These are phyloP conservation scores for Pediacus dermestoides DNA, from an alignment of 2,888 invertebrate species.

Conservation along the genomic window DNA sequence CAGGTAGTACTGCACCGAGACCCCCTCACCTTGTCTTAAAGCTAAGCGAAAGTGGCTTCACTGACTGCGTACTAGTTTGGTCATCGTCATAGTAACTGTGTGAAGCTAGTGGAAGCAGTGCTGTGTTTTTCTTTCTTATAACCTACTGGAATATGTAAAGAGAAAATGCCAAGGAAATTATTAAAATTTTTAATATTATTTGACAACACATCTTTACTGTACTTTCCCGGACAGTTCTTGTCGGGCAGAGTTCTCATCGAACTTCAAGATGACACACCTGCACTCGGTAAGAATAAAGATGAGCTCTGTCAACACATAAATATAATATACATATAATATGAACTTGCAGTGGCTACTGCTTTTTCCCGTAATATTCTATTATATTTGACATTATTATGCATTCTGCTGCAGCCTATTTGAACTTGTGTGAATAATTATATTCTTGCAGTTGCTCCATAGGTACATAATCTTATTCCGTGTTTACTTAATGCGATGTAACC, in stretches of 20 bases:
- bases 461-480: too few species aligned
- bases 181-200: conserved; percentile 90
- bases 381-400: conserved; percentile 23
- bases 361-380: conserved; percentile 20
- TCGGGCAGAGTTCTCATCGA: conserved; percentile 90
- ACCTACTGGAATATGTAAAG: too few species aligned
- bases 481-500: too few species aligned
- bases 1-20: too few species aligned
- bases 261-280: conserved; percentile 88
- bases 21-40: conserved; percentile 3
- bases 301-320: conserved; percentile 19
- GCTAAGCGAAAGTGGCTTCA: conserved; percentile 6
- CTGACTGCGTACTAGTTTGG: conserved; percentile 3
- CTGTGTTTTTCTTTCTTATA: too few species aligned
- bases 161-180: conserved; percentile 76
- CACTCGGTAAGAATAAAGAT: conserved; percentile 63
- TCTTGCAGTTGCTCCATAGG: too few species aligned
- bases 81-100: too few species aligned
- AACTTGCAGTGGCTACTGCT: conserved; percentile 17
- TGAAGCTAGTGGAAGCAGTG: too few species aligned
- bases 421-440: too few species aligned
- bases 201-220: conserved; percentile 87
- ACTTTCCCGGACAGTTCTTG: conserved; percentile 91
- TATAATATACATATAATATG: too few species aligned
- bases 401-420: conserved; percentile 16